Conservation (phyloP, 2,888 invertebrate species). For the Metacarcinus magister region DNA sequence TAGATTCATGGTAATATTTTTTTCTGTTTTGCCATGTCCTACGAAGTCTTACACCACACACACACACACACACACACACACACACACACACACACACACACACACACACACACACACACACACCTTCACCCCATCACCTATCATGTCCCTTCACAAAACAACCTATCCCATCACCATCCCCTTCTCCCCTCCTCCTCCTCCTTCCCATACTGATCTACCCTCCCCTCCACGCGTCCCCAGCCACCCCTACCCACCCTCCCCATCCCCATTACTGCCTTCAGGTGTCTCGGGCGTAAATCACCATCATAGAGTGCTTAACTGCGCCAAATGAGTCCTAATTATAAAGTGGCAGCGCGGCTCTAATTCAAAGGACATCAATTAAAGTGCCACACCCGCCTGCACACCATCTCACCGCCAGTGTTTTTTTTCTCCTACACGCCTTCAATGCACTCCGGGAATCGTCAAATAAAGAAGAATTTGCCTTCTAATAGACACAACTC, state of each 20-base stretch:
- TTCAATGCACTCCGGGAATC: background rate
- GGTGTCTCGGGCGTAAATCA: background rate
- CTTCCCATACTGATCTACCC: background rate
- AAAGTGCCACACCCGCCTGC: background rate
- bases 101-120: slow-evolving; percentile 42
- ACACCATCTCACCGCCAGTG: background rate
- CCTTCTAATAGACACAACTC: background rate
- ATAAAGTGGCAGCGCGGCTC: background rate
- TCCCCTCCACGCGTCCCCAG: background rate
- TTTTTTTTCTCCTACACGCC: background rate
- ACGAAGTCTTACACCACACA: background rate
- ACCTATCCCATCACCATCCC: background rate
- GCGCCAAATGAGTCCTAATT: background rate
- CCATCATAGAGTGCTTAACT: background rate
- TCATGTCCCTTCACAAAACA: background rate
- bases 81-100: slow-evolving; percentile 39
- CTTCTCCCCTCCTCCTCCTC: background rate
- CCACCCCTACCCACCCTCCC: background rate
- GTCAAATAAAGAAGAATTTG: background rate
- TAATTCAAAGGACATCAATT: slow-evolving; percentile 21
- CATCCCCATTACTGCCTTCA: background rate
- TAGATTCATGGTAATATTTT: background rate
- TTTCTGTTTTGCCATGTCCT: background rate
- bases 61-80: background rate
- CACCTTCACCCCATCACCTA: background rate